Base-by-base conservation (phyloP, 2,797 vertebrate species). In the Peromyscus eremicus region DNA sequence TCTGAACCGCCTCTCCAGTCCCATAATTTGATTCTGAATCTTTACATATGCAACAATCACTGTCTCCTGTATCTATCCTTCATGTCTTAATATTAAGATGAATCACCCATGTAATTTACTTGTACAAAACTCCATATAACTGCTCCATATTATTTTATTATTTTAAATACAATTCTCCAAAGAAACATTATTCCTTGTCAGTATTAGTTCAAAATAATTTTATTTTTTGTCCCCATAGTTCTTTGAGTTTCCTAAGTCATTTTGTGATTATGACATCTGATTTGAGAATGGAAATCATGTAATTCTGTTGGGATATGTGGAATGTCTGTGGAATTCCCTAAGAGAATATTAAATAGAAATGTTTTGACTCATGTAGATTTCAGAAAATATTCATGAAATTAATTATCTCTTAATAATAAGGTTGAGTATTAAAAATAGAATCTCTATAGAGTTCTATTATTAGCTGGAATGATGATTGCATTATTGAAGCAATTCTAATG, bases 351-450 rank as follows among this genome's bases (percentile, higher is more conserved):
- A 86, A 86, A 32, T 89, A 57, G 46, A 95, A 92, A 76, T 86
- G 57, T 82, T 92, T 81, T 76, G 60, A 94, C 77, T 55, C 40
- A 80, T 90, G 86, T 55, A 57, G 82, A 17, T 83, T 93, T 40
- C n/a, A 82, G 34, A 96, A 88, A 93, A 79, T 90, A 93, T 87
- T 96, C 19, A 77, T 70, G 43, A 92, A 73, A 73, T 62, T 5
- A 89, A 71, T 87, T 70, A 25, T 71, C n/a, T 91, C 9, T 64
- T 82, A 77, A 75, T 87, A 89, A 88, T 75, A 79, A 32, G 2
- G 32, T 60, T 84, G 52, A 43, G 46, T 81, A 37, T 68, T 70
- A 94, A 80, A 94, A 84, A 80, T 82, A 52, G 37, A 93, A 79
- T 94, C 46, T 94, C 37, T 66, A 88, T 82, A 94, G 55, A 94